Base-by-base conservation (phyloP, 2,113 vertebrate genomes). In the Heterotilapia buettikoferi region DNA sequence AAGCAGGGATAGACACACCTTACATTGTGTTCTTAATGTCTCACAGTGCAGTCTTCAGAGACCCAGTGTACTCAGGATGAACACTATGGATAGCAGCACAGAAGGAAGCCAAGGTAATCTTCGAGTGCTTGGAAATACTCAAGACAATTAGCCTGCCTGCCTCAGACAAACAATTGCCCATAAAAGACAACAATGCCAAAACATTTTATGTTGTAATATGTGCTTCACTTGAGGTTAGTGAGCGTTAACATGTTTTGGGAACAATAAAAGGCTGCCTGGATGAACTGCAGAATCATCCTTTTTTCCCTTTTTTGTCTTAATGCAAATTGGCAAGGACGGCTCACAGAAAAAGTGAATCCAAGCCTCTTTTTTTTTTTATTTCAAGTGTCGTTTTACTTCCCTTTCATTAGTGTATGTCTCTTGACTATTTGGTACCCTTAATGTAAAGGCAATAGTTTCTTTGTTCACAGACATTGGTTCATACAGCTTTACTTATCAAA, bases 31-130 rank as follows among this genome's bases (percentile, higher is more conserved):
- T 94, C 82, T 92, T 91, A 92, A 94, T 95, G 92, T 95, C 94
- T 96, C 95, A 96, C 95, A 96, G 95, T 96, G 95, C 95, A 95
- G 94, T 95, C 94, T 93, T 95, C 84, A 91, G 91, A 95, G 94
- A 95, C 93, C 89, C 94, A 95, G 94, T 93, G 94, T 94, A 95
- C 91, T 92, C 93, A 84, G 89, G 90, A 92, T 95, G 93, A 93
- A 94, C 89, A 91, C 94, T 90, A 95, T 91, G 91, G 90, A 93
- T 96, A 96, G 95, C 95, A 96, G 95, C 95, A 92, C 94, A 91
- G 86, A 93, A 90, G 93, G 91, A 93, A 92, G 92, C 94, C 90
- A 91, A 92, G 90, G 80, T 94, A 92, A 89, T 92, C 85, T 93
- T 91, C 19, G 80, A 92, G 88, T 91, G 93, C 89, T 93, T 80